These are phyloP conservation scores for Cydia amplana DNA, from an alignment of 1,140 invertebrate genomes.

Conservation along the genomic window DNA sequence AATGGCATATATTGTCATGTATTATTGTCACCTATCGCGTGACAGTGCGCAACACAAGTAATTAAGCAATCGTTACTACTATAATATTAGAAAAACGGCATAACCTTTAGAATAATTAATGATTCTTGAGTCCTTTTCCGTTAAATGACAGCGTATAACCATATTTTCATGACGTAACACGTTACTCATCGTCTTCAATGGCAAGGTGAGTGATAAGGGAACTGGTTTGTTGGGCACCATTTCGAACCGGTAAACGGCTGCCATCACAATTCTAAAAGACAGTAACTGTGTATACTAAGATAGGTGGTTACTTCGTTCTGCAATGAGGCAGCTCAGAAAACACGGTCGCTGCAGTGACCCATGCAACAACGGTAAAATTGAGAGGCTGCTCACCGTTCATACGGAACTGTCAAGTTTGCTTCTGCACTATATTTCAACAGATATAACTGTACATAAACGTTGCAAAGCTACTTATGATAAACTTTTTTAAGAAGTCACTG, in stretches of 20 bases:
- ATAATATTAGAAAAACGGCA: not conserved
- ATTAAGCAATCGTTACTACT: not conserved
- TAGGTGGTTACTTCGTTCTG: not conserved
- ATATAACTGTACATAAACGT: not conserved
- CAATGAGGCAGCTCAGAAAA: not conserved
- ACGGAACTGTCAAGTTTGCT: conserved; percentile 18
- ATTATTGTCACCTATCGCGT: not conserved
- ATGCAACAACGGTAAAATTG: conserved; percentile 25
- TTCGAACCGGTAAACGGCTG: conserved; percentile 40
- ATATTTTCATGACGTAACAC: conserved; percentile 21
- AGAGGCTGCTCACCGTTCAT: conserved; percentile 11
- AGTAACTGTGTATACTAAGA: not conserved
- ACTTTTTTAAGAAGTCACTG: not conserved
- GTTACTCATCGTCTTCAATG: conserved; percentile 66
- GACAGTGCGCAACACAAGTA: conserved; percentile 9
- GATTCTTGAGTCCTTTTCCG: not conserved
- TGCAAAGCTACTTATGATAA: not conserved
- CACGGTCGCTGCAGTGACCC: conserved; percentile 16
- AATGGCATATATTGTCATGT: not conserved
- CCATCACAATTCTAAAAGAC: conserved; percentile 32
- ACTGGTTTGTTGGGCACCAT: conserved; percentile 58
- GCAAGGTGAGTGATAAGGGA: conserved; percentile 57
- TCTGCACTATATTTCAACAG: conserved; percentile 14
- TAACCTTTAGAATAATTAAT: not conserved
- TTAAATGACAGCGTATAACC: not conserved